These are phyloP conservation scores for Apostichopus japonicus DNA, from an alignment of 35 echinoderm and acorn worm species.

Conservation along the genomic window DNA sequence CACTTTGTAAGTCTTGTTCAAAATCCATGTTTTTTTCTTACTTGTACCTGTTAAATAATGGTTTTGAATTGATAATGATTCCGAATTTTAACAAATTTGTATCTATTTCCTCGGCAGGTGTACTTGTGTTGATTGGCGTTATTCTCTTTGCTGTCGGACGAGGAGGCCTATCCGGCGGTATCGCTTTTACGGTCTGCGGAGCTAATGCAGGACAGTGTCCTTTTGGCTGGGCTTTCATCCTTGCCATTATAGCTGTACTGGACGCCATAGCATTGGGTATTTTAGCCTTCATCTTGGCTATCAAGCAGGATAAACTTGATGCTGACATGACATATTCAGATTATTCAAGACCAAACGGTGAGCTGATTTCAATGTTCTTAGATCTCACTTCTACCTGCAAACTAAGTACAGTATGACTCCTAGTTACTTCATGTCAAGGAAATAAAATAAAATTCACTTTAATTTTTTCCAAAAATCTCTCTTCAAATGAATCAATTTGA, in stretches of 20 bases:
- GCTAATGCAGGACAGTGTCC: background rate
- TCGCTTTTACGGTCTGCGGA: background rate
- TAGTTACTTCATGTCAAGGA: too few species aligned
- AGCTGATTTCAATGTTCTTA: background rate
- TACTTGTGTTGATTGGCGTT: conserved; percentile 15
- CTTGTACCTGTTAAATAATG: too few species aligned
- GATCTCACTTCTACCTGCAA: too few species aligned
- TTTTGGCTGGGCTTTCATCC: conserved; percentile 88
- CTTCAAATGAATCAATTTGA: too few species aligned
- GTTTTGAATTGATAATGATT: too few species aligned
- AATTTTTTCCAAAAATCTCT: too few species aligned
- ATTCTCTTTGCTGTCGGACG: background rate
- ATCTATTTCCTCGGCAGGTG: conserved; percentile 1
- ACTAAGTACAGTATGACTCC: too few species aligned
- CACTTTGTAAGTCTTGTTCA: too few species aligned
- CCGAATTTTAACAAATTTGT: too few species aligned
- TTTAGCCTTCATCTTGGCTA: conserved; percentile 87
- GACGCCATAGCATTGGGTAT: conserved; percentile 87
- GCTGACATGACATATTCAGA: conserved; percentile 84
- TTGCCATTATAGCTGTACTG: conserved; percentile 94
- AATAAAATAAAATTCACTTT: too few species aligned
- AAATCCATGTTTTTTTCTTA: too few species aligned
- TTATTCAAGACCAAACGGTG: conserved; percentile 77
- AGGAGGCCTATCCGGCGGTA: background rate
- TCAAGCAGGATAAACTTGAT: conserved; percentile 88